Base-by-base conservation (phyloP, 2,888 invertebrate species). In the Helicoverpa assulta region DNA sequence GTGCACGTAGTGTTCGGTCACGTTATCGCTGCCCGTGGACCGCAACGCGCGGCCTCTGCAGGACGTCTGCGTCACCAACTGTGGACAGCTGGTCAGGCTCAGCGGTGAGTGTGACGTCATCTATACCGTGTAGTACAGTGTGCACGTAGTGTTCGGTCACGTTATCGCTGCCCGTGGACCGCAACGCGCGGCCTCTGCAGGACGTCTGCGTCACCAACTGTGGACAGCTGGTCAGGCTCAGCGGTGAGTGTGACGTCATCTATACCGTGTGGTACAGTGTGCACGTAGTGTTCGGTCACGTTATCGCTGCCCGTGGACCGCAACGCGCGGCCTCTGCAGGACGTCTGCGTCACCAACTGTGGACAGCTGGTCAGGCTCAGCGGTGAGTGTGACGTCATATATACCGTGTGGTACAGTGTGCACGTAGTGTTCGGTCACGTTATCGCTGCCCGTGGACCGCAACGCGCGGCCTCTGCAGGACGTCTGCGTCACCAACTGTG, bases 351-450 rank as follows among this genome's bases (percentile, higher is more conserved):
- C 86, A 94, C 97, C 82, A 98, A 98, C 94, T 99, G 99, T 94
- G 99, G 99, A 4, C 99, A 99, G 93, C 96, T 99, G 59, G 97
- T 99, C 19, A 96, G 97, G 70, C 97, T 98, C 93, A 97, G 63
- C 40, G 89, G 93, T 92, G 16, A n/a, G n/a, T n/a, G n/a, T n/a
- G n/a, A n/a, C n/a, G n/a, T n/a, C n/a, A n/a, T n/a, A n/a, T n/a
- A n/a, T n/a, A n/a, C n/a, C n/a, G n/a, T n/a, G n/a, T n/a, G n/a
- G n/a, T n/a, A n/a, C 94, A 99, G 99, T 96, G 97, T 99, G 94
- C 99, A 99, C 96, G 99, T 99, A 95, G 99, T 99, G 89, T 99
- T 99, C 96, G 99, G 99, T 82, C 97, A 98, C 89, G 99, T 99
- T 89, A 96, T 99, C 85, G 96, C 96, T 99, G 85, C 98, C 98